phyloP scores from a whole-genome alignment of 2,888 invertebrate genomes.

The Maniola hyperantus region DNA sequence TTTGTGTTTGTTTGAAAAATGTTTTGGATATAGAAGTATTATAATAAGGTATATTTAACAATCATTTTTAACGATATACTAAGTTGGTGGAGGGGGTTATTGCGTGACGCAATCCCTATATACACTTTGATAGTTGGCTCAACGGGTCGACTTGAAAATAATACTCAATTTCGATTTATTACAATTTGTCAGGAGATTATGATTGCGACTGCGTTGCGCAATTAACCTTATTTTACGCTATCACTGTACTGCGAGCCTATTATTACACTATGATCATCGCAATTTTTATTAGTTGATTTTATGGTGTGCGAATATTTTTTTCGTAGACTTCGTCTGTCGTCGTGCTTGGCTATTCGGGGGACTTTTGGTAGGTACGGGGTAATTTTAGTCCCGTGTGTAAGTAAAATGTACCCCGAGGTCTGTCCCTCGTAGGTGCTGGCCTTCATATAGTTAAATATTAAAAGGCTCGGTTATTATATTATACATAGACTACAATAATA shows the following conservation, averaged over 20 bases:
- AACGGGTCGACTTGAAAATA: background rate
- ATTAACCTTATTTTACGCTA: background rate
- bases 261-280: background rate
- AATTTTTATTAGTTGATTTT: no score
- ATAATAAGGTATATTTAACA: background rate
- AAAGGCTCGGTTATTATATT: no score
- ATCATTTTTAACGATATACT: background rate
- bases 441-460: no score
- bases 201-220: background rate
- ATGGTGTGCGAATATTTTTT: no score
- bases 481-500: no score
- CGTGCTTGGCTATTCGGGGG: no score
- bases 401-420: no score
- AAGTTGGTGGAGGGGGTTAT: slow-evolving; percentile 3
- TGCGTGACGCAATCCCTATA: background rate
- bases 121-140: background rate
- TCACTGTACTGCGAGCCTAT: background rate
- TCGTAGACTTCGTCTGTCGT: no score
- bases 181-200: background rate
- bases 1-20: background rate
- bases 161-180: background rate
- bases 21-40: background rate
- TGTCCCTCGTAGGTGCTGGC: no score
- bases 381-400: no score
- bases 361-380: no score